Conservation (phyloP, 2,888 invertebrate species). For the Hemistola chrysoprasaria region DNA sequence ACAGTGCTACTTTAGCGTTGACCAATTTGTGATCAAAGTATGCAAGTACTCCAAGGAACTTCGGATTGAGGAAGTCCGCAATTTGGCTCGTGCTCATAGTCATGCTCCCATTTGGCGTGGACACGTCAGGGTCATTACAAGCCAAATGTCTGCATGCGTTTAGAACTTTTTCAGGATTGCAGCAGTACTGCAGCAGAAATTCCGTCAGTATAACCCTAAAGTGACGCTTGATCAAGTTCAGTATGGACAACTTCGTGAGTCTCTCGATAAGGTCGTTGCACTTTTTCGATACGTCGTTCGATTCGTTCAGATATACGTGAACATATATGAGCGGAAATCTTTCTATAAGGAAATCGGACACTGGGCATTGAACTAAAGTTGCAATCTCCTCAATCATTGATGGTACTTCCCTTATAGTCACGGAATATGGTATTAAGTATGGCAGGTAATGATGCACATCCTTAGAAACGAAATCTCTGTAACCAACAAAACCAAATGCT, state of each 20-base stretch:
- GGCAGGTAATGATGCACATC: constrained; percentile 87
- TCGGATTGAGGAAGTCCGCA: constrained; percentile 86
- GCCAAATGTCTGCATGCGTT: constrained; percentile 82
- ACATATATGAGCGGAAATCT: constrained; percentile 88
- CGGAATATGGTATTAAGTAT: constrained; percentile 82
- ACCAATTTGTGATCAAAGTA: constrained; percentile 89
- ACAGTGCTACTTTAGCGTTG: constrained; percentile 84
- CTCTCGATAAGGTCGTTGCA: constrained; percentile 84
- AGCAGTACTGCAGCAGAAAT: constrained; percentile 84
- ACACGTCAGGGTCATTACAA: constrained; percentile 79
- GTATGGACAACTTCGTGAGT: constrained; percentile 80
- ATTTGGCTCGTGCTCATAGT: constrained; percentile 73
- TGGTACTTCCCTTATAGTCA: constrained; percentile 78
- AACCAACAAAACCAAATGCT: constrained; percentile 86
- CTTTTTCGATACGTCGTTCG: constrained; percentile 78
- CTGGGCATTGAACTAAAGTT: constrained; percentile 78
- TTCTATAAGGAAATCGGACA: constrained; percentile 83
- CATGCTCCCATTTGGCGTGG: constrained; percentile 53
- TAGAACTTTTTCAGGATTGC: constrained; percentile 83
- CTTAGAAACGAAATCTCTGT: constrained; percentile 86
- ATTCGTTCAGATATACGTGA: constrained; percentile 85
- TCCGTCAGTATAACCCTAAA: constrained; percentile 85
- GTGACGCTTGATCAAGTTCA: constrained; percentile 84
- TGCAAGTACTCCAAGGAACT: constrained; percentile 89
- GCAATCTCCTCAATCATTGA: constrained; percentile 85